phyloP scores from a whole-genome alignment of 2,797 vertebrate genomes.

The Poeciliopsis paucimaculata region DNA sequence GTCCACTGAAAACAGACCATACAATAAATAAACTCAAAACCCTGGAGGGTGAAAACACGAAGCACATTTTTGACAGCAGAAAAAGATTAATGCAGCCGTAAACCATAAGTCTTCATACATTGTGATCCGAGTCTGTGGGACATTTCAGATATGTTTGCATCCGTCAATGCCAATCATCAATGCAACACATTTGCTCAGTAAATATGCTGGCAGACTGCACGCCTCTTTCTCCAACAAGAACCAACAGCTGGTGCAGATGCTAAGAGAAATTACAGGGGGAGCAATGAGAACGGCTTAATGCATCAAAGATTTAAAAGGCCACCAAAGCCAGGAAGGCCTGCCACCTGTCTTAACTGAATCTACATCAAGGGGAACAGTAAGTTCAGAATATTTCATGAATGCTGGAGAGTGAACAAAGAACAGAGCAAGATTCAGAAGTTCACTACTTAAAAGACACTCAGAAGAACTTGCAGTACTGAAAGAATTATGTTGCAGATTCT shows the following conservation, averaged over 20 bases:
- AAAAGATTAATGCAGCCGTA: constrained; percentile 1
- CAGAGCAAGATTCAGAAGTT: background rate
- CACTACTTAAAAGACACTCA: background rate
- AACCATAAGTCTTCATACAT: constrained; percentile 13
- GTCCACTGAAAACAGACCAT: background rate
- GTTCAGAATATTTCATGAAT: background rate
- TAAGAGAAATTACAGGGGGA: constrained; percentile 45
- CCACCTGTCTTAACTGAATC: constrained; percentile 28
- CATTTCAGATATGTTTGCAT: background rate
- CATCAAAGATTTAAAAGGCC: constrained; percentile 74
- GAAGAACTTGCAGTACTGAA: background rate
- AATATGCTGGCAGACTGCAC: constrained; percentile 8
- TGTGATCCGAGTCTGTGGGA: constrained; percentile 6
- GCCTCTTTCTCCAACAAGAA: constrained; percentile 26
- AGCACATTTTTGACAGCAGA: constrained; percentile 3
- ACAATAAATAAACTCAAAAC: background rate
- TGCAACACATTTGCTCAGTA: background rate
- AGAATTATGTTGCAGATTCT: background rate
- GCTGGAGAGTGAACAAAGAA: background rate
- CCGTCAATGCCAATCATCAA: background rate
- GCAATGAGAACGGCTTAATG: constrained; percentile 42
- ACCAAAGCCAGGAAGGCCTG: constrained; percentile 25
- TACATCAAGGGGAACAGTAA: constrained; percentile 24
- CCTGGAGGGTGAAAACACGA: background rate
- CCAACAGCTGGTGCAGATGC: constrained; percentile 44